Percentiles rank a stretch among this genome's conserved stretches.
Conservation (phyloP, 2,113 vertebrate genomes). For the human region DNA sequence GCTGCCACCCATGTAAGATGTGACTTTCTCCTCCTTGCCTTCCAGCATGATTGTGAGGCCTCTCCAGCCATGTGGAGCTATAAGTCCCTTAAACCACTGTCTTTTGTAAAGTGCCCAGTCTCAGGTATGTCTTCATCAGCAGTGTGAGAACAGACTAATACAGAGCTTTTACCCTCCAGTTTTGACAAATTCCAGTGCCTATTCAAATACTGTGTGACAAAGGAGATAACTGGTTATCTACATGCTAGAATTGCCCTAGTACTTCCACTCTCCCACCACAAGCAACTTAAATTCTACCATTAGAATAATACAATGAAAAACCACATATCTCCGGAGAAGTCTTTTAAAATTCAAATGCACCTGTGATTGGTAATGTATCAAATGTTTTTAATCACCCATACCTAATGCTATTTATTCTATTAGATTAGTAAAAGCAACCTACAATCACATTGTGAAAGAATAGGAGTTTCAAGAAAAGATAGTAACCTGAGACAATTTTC, state of each 20-base stretch:
- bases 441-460: neutral
- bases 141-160: no score
- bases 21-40: no score
- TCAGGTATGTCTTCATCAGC: no score
- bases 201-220: neutral
- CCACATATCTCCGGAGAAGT: neutral
- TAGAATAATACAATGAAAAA: neutral
- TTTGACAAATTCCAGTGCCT: neutral
- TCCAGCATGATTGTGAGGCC: no score
- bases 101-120: no score
- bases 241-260: neutral
- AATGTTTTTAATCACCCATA: neutral
- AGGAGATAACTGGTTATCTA: neutral
- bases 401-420: neutral
- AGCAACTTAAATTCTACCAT: neutral
- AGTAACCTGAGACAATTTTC: neutral
- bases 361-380: neutral
- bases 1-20: no score
- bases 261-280: neutral
- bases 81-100: no score
- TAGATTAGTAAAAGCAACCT: neutral
- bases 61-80: no score
- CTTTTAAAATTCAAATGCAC: conserved; percentile 17
- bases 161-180: neutral
- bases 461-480: neutral